phyloP scores from a whole-genome alignment of 2,888 invertebrate species.

The Chrysina gloriosa region DNA sequence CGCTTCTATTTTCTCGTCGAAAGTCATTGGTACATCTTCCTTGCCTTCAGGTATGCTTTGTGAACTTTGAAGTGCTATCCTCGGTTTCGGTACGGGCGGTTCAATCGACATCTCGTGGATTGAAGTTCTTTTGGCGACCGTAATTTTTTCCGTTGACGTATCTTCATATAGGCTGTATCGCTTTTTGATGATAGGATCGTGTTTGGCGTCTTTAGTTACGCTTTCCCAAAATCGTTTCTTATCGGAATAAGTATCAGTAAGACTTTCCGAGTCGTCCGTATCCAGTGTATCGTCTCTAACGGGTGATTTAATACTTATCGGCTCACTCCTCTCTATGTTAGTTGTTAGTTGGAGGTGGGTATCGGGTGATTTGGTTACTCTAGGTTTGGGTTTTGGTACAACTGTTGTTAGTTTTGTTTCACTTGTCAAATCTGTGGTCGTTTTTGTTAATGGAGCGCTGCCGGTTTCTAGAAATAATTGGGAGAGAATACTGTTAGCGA shows the following conservation, averaged over 20 bases:
- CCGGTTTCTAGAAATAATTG: slow-evolving; percentile 65
- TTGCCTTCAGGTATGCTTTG: slow-evolving; percentile 43
- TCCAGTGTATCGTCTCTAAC: slow-evolving; percentile 59
- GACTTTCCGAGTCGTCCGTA: slow-evolving; percentile 52
- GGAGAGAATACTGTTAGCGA: slow-evolving; percentile 63
- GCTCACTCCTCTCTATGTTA: slow-evolving; percentile 42
- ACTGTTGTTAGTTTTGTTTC: slow-evolving; percentile 57
- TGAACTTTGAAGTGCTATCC: slow-evolving; percentile 55
- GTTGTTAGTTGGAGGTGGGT: slow-evolving; percentile 51
- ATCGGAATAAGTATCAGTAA: slow-evolving; percentile 64
- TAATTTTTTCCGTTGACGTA: slow-evolving; percentile 51
- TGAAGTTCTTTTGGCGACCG: slow-evolving; percentile 57
- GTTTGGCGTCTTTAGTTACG: slow-evolving; percentile 58
- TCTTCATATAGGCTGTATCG: slow-evolving; percentile 59
- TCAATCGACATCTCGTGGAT: slow-evolving; percentile 58
- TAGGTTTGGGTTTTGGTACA: slow-evolving; percentile 57
- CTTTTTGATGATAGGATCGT: slow-evolving; percentile 51
- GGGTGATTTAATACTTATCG: slow-evolving; percentile 52
- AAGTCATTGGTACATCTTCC: slow-evolving; percentile 37
- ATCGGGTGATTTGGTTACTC: slow-evolving; percentile 56
- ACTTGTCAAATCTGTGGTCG: slow-evolving; percentile 52
- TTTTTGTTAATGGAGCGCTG: slow-evolving; percentile 60
- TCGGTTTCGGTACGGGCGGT: slow-evolving; percentile 64
- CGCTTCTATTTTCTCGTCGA: slow-evolving; percentile 33
- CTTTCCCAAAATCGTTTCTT: slow-evolving; percentile 69